Base-by-base conservation (phyloP, 2,888 invertebrate species). In the Halictus ligatus region DNA sequence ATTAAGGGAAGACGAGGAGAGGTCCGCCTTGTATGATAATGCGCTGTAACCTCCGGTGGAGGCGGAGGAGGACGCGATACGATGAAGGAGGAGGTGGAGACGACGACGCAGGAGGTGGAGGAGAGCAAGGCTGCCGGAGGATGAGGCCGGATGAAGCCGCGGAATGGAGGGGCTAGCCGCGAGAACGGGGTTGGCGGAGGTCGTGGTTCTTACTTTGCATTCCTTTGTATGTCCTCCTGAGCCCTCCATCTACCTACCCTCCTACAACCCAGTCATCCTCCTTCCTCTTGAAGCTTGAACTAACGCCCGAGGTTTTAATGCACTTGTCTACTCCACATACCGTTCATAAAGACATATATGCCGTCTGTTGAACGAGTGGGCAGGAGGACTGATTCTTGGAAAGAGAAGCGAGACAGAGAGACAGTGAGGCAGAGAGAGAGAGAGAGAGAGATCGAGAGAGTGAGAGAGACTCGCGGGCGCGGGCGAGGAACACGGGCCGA, bases 261-360 rank as follows among this genome's bases (percentile, higher is more conserved):
- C 88, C 90, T 85, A 85, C 89, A 89, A 89, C 89, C 88, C 87
- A 83, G 85, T 84, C 88, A 67, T 89, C 87, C 88, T 88, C 81
- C 84, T 88, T 78, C 82, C 94, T 93, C 93, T 94, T 93, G 89
- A 94, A 92, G 94, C 94, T 93, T 94, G 94, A 95, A 94, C 94
- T 93, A 94, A 94, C 94, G 94, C 94, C 94, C 94, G 93, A 93
- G 94, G 93, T 94, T 95, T 95, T 95, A 95, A 95, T 95, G 95
- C 95, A 95, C 95, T 95, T 95, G 95, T 95, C 94, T 94, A 94
- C 94, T 95, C 92, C 91, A 94, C 94, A 94, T 94, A 94, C 89
- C 94, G 94, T 92, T 94, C 93, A 94, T 94, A 94, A 94, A 95
- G 94, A 94, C 93, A 94, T 93, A 92, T 91, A 92, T 93, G 92